Percentiles rank a stretch among this genome's conserved stretches.
These are phyloP conservation scores for Lapara coniferarum DNA, from an alignment of 2,888 invertebrate species.

Conservation along the genomic window DNA sequence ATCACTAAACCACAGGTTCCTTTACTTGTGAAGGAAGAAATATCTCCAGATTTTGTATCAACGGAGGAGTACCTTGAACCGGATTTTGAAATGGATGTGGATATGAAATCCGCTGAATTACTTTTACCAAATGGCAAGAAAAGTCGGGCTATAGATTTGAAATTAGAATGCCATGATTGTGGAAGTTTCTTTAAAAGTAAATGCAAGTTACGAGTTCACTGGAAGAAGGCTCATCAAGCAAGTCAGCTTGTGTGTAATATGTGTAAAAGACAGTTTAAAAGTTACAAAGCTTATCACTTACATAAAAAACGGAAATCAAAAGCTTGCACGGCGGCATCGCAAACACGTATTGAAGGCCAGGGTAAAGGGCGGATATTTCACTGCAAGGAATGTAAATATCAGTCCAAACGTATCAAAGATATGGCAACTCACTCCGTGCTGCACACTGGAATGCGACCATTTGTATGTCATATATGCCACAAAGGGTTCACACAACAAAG, in stretches of 20 bases:
- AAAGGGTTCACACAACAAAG: conserved; percentile 60
- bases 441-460: conserved; percentile 65
- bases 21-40: conserved; percentile 19
- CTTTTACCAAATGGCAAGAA: conserved; percentile 27
- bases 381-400: conserved; percentile 58
- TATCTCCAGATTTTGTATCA: conserved; percentile 1
- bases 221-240: conserved; percentile 52
- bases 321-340: conserved; percentile 31
- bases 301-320: conserved; percentile 36
- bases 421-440: conserved; percentile 55
- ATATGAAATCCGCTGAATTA: conserved; percentile 1
- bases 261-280: conserved; percentile 47
- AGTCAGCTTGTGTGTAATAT: conserved; percentile 44
- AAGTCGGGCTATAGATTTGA: conserved; percentile 47
- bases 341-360: conserved; percentile 35
- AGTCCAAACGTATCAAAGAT: conserved; percentile 55
- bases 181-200: conserved; percentile 54
- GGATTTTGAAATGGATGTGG: conserved; percentile 25
- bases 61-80: conserved; percentile 32
- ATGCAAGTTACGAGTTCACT: conserved; percentile 58
- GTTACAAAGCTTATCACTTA: conserved; percentile 39
- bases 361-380: conserved; percentile 35
- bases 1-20: not conserved
- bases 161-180: conserved; percentile 59
- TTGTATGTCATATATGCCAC: conserved; percentile 56